Conservation (phyloP, 92 coral and sea anemone species). For the Porites cylindrica region DNA sequence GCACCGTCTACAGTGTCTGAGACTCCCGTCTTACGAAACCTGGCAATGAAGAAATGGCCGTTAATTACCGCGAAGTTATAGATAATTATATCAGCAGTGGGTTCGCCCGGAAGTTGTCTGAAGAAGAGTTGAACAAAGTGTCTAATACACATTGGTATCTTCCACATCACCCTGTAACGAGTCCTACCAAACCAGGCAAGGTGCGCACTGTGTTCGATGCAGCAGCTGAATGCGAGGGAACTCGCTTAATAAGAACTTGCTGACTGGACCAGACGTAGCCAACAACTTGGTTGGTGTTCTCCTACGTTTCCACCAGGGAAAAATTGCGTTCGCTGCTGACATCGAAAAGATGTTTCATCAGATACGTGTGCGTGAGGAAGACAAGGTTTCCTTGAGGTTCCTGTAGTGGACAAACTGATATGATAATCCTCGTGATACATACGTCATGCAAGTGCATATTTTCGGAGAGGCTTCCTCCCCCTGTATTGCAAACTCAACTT, state of each 20-base stretch:
- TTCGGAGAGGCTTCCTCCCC: too few species aligned
- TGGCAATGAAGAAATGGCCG: constrained; percentile 29
- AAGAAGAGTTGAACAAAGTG: constrained; percentile 43
- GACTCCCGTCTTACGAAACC: constrained; percentile 42
- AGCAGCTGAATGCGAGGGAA: constrained; percentile 55
- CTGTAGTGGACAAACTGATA: too few species aligned
- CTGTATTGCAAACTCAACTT: too few species aligned
- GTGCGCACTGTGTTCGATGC: constrained; percentile 63
- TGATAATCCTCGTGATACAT: too few species aligned
- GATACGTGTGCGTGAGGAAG: neutral
- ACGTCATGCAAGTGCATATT: too few species aligned
- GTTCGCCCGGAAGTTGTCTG: constrained; percentile 59
- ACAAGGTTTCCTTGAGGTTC: too few species aligned
- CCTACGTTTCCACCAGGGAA: constrained; percentile 64
- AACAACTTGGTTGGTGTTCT: constrained; percentile 65
- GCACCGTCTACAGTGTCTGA: constrained; percentile 46
- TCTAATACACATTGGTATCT: constrained; percentile 51
- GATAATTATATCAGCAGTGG: constrained; percentile 55
- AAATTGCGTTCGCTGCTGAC: constrained; percentile 67
- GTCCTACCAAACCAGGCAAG: constrained; percentile 69
- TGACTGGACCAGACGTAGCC: constrained; percentile 57
- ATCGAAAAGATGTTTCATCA: too few species aligned
- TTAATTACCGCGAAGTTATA: constrained; percentile 28
- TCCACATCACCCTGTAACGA: constrained; percentile 63
- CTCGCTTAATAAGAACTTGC: constrained; percentile 56